Percentiles rank a stretch among this genome's conserved stretches.
Conservation (phyloP, 2,113 vertebrate genomes). For the Trematomus loennbergii region DNA sequence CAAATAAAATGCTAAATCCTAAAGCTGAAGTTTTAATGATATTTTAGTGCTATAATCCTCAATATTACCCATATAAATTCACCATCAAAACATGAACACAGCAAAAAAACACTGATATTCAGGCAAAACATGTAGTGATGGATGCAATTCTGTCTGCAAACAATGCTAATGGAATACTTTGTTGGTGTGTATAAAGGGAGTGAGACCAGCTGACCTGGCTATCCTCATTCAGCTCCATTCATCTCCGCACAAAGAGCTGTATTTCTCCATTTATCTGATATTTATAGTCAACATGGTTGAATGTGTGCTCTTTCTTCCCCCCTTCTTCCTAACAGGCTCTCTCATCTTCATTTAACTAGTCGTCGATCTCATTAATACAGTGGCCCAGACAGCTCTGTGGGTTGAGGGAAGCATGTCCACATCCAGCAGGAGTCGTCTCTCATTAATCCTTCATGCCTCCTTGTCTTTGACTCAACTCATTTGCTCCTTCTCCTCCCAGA, state of each 20-base stretch:
- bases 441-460: slow-evolving; percentile 87
- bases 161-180: slow-evolving; percentile 27
- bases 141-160: slow-evolving; percentile 1
- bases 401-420: slow-evolving; percentile 73
- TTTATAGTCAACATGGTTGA: slow-evolving; percentile 16
- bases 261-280: slow-evolving; percentile 13
- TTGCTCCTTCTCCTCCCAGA: slow-evolving; percentile 70
- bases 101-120: not conserved
- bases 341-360: slow-evolving; percentile 52
- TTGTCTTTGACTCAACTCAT: slow-evolving; percentile 82
- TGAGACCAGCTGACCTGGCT: slow-evolving; percentile 19
- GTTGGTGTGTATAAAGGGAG: slow-evolving; percentile 8
- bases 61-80: not conserved
- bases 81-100: not conserved
- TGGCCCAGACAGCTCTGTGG: slow-evolving; percentile 60
- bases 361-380: slow-evolving; percentile 53
- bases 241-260: not conserved
- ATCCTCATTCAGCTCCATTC: slow-evolving; percentile 13
- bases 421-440: slow-evolving; percentile 72
- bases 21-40: not conserved
- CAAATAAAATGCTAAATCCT: no score
- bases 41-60: not conserved
- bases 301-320: not conserved
- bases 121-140: not conserved
- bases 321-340: slow-evolving; percentile 12